These are phyloP conservation scores for Nycticebus coucang DNA, from an alignment of 2,113 vertebrate genomes.

Conservation along the genomic window DNA sequence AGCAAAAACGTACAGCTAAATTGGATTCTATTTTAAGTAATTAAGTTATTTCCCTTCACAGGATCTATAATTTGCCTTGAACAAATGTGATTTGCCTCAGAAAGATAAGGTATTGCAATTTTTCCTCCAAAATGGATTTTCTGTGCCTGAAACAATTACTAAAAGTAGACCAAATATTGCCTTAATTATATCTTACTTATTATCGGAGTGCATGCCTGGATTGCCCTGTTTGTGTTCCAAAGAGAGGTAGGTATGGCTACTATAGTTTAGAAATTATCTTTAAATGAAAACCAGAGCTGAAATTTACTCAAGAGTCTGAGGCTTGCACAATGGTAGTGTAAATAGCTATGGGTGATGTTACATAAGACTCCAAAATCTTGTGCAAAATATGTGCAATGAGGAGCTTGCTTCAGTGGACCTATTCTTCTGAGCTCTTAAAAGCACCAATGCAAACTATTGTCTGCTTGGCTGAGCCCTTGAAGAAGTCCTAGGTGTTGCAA, in stretches of 20 bases:
- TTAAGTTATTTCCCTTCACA: constrained; percentile 76
- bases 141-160: constrained; percentile 72
- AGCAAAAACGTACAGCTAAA: constrained; percentile 73
- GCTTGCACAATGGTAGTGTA: constrained; percentile 72
- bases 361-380: constrained; percentile 72
- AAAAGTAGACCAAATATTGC: constrained; percentile 75
- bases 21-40: constrained; percentile 79
- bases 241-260: background rate
- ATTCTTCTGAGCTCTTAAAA: constrained; percentile 13
- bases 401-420: constrained; percentile 51
- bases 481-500: constrained; percentile 36
- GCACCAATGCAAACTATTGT: constrained; percentile 12
- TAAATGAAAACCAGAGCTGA: constrained; percentile 50
- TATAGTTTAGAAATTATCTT: constrained; percentile 55
- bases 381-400: constrained; percentile 65
- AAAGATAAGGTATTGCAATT: constrained; percentile 74
- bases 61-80: constrained; percentile 73
- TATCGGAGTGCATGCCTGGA: background rate
- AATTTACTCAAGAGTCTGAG: constrained; percentile 73
- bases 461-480: constrained; percentile 34
- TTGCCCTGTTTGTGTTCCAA: background rate
- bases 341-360: constrained; percentile 63
- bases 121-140: constrained; percentile 74
- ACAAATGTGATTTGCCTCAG: constrained; percentile 77
- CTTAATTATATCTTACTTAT: constrained; percentile 64